phyloP scores from a whole-genome alignment of 2,797 vertebrate species.

The Myripristis jacobus region DNA sequence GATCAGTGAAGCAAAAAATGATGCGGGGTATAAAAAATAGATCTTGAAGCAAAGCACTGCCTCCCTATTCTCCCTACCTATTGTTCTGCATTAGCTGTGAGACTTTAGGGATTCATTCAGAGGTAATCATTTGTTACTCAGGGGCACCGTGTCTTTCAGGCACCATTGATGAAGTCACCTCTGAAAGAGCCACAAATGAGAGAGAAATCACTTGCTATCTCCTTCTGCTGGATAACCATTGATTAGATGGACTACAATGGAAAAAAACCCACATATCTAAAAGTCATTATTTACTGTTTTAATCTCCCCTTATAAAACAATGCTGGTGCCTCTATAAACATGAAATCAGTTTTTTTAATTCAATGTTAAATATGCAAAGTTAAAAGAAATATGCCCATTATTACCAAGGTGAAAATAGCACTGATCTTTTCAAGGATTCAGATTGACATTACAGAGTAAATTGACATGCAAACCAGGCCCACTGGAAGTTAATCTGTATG shows the following conservation, averaged over 20 bases:
- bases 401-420: conserved; percentile 23
- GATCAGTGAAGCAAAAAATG: conserved; percentile 96
- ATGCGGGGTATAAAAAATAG: conserved; percentile 84
- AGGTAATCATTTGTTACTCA: conserved; percentile 89
- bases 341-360: conserved; percentile 4
- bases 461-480: conserved; percentile 76
- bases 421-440: conserved; percentile 50
- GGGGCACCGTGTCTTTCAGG: conserved; percentile 86
- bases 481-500: conserved; percentile 78
- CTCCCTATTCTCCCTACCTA: conserved; percentile 81
- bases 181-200: conserved; percentile 87
- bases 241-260: conserved; percentile 68
- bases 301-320: conserved; percentile 33
- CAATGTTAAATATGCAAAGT: neutral
- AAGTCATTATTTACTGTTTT: conserved; percentile 55
- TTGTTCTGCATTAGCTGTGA: conserved; percentile 84
- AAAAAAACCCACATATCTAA: conserved; percentile 48
- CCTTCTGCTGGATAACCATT: conserved; percentile 71
- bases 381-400: conserved; percentile 14
- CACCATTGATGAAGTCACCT: conserved; percentile 87
- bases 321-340: conserved; percentile 9
- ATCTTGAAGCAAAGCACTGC: conserved; percentile 81
- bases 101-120: conserved; percentile 88
- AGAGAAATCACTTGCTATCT: conserved; percentile 81
- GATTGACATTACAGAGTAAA: conserved; percentile 65